phyloP scores from a whole-genome alignment of 2,888 invertebrate species.

The Lycocerus yunnanus region DNA sequence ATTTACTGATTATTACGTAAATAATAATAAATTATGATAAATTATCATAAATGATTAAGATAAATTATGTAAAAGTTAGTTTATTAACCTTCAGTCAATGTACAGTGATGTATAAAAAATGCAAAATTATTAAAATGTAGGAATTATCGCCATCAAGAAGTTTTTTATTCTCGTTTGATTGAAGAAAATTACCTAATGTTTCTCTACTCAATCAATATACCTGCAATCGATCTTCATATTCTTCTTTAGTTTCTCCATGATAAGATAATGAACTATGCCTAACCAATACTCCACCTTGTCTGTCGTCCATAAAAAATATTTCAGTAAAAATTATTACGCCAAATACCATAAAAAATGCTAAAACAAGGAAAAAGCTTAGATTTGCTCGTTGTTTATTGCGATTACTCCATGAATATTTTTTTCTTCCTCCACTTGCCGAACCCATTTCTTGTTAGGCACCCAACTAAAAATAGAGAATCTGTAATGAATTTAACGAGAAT shows the following conservation, averaged over 20 bases:
- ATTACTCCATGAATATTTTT: slow-evolving; percentile 41
- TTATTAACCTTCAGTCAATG: no score
- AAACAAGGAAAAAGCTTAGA: slow-evolving; percentile 87
- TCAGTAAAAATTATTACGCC: slow-evolving; percentile 87
- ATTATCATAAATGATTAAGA: no score
- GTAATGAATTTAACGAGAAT: neutral
- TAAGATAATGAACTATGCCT: slow-evolving; percentile 60
- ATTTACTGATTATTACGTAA: no score
- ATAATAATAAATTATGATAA: no score
- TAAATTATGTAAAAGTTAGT: no score
- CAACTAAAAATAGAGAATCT: neutral
- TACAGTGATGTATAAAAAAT: no score
- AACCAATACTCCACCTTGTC: slow-evolving; percentile 59
- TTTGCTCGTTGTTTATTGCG: slow-evolving; percentile 79
- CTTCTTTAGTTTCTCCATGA: slow-evolving; percentile 60
- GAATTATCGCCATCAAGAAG: no score
- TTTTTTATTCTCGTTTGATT: no score
- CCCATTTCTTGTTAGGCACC: slow-evolving; percentile 42
- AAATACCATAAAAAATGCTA: slow-evolving; percentile 89
- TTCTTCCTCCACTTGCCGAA: slow-evolving; percentile 48
- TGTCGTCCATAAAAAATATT: slow-evolving; percentile 72
- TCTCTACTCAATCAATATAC: slow-evolving; percentile 43
- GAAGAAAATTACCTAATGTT: no score
- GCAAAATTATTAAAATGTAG: no score
- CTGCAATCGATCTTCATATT: slow-evolving; percentile 71